Evolutionary conservation across 1,140 invertebrate species (phyloP).

Genomic region (Triops longicaudatus): DNA sequence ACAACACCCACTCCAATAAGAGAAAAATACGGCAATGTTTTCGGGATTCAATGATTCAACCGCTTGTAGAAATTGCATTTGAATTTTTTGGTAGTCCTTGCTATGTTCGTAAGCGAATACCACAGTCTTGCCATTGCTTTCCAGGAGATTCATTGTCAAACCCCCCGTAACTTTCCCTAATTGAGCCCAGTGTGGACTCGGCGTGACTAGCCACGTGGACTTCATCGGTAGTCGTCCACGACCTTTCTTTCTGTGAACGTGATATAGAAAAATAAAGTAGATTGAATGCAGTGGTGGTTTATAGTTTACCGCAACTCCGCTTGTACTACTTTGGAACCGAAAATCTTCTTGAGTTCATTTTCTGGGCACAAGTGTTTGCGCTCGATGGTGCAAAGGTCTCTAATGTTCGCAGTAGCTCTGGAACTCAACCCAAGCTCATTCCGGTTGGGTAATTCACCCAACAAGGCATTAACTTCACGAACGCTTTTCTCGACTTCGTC

Average conservation of each 20-base stretch:
- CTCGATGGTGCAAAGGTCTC: constrained; percentile 52
- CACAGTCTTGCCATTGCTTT: constrained; percentile 44
- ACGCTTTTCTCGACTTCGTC: constrained; percentile 66
- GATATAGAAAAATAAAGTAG: background rate
- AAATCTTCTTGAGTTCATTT: constrained; percentile 74
- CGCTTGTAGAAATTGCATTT: constrained; percentile 63
- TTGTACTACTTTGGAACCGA: constrained; percentile 70
- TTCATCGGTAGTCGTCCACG: constrained; percentile 48
- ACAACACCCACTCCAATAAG: too few relatives aligned
- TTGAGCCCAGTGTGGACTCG: constrained; percentile 57
- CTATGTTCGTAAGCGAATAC: constrained; percentile 76
- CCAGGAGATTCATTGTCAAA: constrained; percentile 60
- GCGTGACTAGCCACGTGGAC: constrained; percentile 55
- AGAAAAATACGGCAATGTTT: constrained; percentile 57
- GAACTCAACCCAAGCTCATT: constrained; percentile 28
- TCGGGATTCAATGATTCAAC: constrained; percentile 72
- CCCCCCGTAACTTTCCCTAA: constrained; percentile 51
- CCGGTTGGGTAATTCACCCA: constrained; percentile 48
- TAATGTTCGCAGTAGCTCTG: constrained; percentile 32
- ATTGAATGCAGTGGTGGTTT: background rate
- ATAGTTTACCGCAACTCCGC: constrained; percentile 49
- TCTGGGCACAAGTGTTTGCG: constrained; percentile 68
- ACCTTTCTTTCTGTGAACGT: constrained; percentile 45
- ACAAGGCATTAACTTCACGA: constrained; percentile 59
- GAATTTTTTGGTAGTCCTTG: constrained; percentile 62